Evolutionary conservation across 2,797 vertebrate species (phyloP).

Genomic region (Poeciliopsis gracilis): DNA sequence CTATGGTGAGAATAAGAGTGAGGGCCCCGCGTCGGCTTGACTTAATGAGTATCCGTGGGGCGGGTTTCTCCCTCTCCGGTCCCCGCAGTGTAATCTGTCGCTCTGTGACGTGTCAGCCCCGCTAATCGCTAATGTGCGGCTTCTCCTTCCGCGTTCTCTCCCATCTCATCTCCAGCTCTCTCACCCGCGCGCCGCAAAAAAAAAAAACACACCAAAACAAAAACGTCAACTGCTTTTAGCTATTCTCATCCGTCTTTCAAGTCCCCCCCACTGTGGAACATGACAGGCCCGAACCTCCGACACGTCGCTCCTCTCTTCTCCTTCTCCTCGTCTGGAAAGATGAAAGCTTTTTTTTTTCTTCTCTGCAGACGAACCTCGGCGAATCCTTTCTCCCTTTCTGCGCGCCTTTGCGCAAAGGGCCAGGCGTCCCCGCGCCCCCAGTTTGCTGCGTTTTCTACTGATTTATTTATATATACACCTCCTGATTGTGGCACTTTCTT

Average conservation of each 20-base stretch:
- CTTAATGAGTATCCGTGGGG: slow-evolving; percentile 54
- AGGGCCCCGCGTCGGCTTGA: slow-evolving; percentile 25
- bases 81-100: slow-evolving; percentile 51
- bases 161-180: slow-evolving; percentile 48
- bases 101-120: slow-evolving; percentile 47
- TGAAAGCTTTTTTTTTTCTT: slow-evolving; percentile 62
- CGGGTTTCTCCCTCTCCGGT: slow-evolving; percentile 33
- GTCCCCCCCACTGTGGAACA: slow-evolving; percentile 68
- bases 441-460: slow-evolving; percentile 68
- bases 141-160: slow-evolving; percentile 25
- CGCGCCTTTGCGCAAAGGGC: slow-evolving; percentile 7
- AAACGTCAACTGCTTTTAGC: slow-evolving; percentile 71
- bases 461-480: slow-evolving; percentile 77
- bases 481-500: slow-evolving; percentile 66
- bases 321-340: slow-evolving; percentile 55
- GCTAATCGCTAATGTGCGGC: slow-evolving; percentile 34
- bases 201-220: not conserved
- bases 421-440: slow-evolving; percentile 55
- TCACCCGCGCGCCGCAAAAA: slow-evolving; percentile 1
- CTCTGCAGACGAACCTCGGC: slow-evolving; percentile 60
- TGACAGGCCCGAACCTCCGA: slow-evolving; percentile 65
- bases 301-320: slow-evolving; percentile 68
- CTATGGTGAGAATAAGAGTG: slow-evolving; percentile 36
- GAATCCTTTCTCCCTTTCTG: slow-evolving; percentile 34
- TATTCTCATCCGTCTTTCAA: slow-evolving; percentile 60